Conservation (phyloP, 1,140 invertebrate genomes). For the Phortica variegata region DNA sequence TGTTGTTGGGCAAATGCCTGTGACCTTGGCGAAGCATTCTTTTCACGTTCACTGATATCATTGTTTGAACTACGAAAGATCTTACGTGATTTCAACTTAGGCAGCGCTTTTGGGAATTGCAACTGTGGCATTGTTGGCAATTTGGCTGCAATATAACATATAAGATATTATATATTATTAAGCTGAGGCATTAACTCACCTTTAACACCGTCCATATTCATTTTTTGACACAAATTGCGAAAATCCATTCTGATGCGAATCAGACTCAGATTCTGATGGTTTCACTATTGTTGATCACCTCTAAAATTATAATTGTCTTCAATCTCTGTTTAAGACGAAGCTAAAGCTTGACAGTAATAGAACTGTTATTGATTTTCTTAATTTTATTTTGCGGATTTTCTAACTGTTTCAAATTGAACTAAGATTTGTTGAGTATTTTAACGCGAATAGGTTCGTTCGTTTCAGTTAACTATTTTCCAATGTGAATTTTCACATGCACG, state of each 20-base stretch:
- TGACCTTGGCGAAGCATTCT: not conserved
- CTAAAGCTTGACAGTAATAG: too few species aligned
- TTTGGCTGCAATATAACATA: slow-evolving; percentile 21
- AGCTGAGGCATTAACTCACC: slow-evolving; percentile 15
- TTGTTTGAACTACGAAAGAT: slow-evolving; percentile 37
- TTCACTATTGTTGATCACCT: slow-evolving; percentile 6
- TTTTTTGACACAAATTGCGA: slow-evolving; percentile 34
- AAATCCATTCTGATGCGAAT: slow-evolving; percentile 28
- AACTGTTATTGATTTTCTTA: too few species aligned
- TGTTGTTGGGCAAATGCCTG: not conserved
- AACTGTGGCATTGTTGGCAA: slow-evolving; percentile 35
- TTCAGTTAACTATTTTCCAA: too few species aligned
- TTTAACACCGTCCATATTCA: slow-evolving; percentile 28
- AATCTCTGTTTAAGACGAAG: too few species aligned
- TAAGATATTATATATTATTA: not conserved
- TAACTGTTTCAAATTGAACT: too few species aligned
- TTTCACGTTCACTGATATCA: slow-evolving; percentile 10
- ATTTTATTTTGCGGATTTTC: too few species aligned
- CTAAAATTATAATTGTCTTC: too few species aligned
- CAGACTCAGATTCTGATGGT: slow-evolving; percentile 4
- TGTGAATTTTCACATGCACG: not conserved
- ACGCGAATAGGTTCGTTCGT: too few species aligned
- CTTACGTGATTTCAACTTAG: slow-evolving; percentile 41
- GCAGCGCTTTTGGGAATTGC: slow-evolving; percentile 41
- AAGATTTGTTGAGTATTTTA: too few species aligned